Percentiles rank a stretch among this genome's conserved stretches.
These are phyloP conservation scores for Montipora capitata DNA, from an alignment of 92 coral and sea anemone genomes.

Conservation along the genomic window DNA sequence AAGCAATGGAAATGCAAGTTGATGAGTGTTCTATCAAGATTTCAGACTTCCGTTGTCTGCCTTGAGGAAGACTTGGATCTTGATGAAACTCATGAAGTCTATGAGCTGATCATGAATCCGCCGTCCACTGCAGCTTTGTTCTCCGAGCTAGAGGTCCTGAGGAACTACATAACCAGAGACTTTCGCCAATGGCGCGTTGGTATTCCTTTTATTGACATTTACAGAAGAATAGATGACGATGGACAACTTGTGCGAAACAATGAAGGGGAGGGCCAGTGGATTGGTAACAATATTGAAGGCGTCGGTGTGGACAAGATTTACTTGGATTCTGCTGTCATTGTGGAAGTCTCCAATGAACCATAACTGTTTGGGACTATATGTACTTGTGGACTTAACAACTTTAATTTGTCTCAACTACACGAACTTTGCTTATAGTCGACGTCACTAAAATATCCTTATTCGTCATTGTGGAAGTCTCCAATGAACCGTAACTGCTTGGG, in stretches of 20 bases:
- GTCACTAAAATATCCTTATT: too few relatives aligned
- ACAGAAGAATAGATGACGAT: conserved; percentile 45
- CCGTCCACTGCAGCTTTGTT: neutral
- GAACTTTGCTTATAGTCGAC: too few relatives aligned
- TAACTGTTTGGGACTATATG: too few relatives aligned
- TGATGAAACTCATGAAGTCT: conserved; percentile 67
- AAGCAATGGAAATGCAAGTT: conserved; percentile 75
- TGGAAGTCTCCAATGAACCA: neutral
- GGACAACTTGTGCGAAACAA: conserved; percentile 50
- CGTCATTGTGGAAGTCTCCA: too few relatives aligned
- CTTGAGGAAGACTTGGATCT: conserved; percentile 16
- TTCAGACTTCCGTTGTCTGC: conserved; percentile 9
- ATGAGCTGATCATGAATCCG: conserved; percentile 24
- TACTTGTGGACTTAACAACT: too few relatives aligned
- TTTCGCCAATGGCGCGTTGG: conserved; percentile 70
- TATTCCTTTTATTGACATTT: conserved; percentile 69
- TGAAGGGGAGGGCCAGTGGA: conserved; percentile 47
- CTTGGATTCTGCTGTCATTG: conserved; percentile 54
- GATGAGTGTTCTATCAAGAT: conserved; percentile 65
- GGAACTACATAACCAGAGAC: neutral
- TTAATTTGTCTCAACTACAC: too few relatives aligned
- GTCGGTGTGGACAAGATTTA: conserved; percentile 78
- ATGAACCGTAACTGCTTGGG: too few relatives aligned
- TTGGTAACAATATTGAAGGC: conserved; percentile 66
- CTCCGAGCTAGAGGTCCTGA: too few relatives aligned